phyloP scores from a whole-genome alignment of 2,888 invertebrate species.

The Apamea epomidion region DNA sequence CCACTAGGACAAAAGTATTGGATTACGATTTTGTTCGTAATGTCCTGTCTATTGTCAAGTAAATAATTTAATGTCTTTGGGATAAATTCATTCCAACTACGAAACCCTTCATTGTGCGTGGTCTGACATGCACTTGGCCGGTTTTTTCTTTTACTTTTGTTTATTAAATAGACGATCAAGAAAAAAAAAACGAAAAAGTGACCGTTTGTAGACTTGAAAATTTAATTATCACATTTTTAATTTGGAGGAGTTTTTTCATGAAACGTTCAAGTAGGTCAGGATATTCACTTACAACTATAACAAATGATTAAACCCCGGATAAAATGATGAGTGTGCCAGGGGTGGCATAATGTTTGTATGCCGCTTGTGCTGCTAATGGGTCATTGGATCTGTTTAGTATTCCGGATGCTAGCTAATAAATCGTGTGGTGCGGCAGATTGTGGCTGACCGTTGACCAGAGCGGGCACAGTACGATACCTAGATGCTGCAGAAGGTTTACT shows the following conservation, averaged over 20 bases:
- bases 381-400: constrained; percentile 23
- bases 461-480: not conserved
- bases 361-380: constrained; percentile 27
- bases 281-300: not conserved
- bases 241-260: not conserved
- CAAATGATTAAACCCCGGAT: not conserved
- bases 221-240: not conserved
- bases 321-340: not conserved
- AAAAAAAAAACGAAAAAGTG: not conserved
- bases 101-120: too few species aligned
- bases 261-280: not conserved
- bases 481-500: constrained; percentile 24
- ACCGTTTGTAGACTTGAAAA: not conserved
- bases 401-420: constrained; percentile 28
- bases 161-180: not conserved
- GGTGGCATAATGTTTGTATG: not conserved
- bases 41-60: too few species aligned
- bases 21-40: too few species aligned
- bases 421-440: constrained; percentile 33
- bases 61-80: too few species aligned
- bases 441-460: constrained; percentile 2
- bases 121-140: too few species aligned
- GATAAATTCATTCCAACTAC: too few species aligned
- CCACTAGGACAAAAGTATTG: too few species aligned
- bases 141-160: not conserved